These are phyloP conservation scores for Micrastur ruficollis DNA, from an alignment of 2,797 vertebrate genomes.

Conservation along the genomic window DNA sequence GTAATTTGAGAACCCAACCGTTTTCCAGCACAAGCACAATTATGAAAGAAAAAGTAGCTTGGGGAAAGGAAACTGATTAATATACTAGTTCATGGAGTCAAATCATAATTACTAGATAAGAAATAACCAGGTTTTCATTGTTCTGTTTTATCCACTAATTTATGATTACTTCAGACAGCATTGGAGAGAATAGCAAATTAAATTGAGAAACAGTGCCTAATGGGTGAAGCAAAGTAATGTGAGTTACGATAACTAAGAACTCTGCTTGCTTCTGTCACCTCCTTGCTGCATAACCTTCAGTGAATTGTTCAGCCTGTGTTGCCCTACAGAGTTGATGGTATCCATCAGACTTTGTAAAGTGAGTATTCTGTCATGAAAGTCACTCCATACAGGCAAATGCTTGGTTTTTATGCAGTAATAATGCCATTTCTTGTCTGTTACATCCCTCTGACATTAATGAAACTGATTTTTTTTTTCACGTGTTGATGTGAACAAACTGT, in stretches of 20 bases:
- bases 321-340: background rate
- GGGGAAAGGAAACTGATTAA: conserved; percentile 46
- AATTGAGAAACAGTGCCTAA: conserved; percentile 4
- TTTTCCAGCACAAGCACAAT: conserved; percentile 26
- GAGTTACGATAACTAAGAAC: background rate
- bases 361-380: background rate
- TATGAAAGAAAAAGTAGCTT: conserved; percentile 13
- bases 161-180: conserved; percentile 34
- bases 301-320: background rate
- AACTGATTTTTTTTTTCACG: background rate
- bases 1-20: conserved; percentile 27
- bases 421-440: background rate
- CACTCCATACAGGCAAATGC: background rate
- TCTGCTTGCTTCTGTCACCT: background rate
- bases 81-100: conserved; percentile 4
- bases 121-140: conserved; percentile 43
- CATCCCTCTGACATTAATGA: background rate
- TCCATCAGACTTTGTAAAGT: background rate
- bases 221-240: background rate
- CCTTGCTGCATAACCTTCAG: background rate
- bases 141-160: conserved; percentile 30
- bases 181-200: conserved; percentile 29
- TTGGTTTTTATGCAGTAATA: background rate
- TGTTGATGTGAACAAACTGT: background rate
- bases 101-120: conserved; percentile 43